A percentile compares a stretch with the other conserved stretches of the same genome.
These are phyloP conservation scores for Agrochola circellaris DNA, from an alignment of 2,888 invertebrate species.

Conservation along the genomic window DNA sequence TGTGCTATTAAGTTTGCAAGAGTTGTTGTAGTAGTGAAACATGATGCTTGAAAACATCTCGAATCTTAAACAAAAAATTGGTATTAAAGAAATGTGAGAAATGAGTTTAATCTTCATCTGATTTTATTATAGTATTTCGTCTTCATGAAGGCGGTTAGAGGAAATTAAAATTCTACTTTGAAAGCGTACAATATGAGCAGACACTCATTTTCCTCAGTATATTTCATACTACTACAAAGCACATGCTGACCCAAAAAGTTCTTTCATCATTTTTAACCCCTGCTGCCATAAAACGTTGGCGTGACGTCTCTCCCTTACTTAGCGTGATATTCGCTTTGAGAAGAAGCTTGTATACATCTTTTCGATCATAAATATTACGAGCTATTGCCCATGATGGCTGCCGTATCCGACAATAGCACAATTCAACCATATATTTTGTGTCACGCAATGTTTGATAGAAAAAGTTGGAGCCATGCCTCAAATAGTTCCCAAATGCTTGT, in stretches of 20 bases:
- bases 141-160: background rate
- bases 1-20: constrained; percentile 3
- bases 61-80: constrained; percentile 11
- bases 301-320: constrained; percentile 22
- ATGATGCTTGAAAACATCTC: background rate
- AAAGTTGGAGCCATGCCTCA: constrained; percentile 26
- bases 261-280: constrained; percentile 15
- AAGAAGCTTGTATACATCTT: constrained; percentile 39
- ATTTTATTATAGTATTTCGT: constrained; percentile 35
- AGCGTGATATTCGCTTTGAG: constrained; percentile 16
- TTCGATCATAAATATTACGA: constrained; percentile 46
- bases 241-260: constrained; percentile 36
- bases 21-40: constrained; percentile 2
- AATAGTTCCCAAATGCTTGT: constrained; percentile 27
- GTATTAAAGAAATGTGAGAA: constrained; percentile 11
- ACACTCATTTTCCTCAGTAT: constrained; percentile 13
- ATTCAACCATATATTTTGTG: constrained; percentile 35
- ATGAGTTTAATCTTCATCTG: background rate
- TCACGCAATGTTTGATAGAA: constrained; percentile 50
- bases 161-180: constrained; percentile 19
- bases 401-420: constrained; percentile 43
- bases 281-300: constrained; percentile 29
- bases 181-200: constrained; percentile 7
- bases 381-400: constrained; percentile 36
- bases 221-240: constrained; percentile 22